Evolutionary conservation across 2,888 invertebrate species (phyloP), one percentile per base, ranked within the genome.

Genomic region (Smittia sp.): DNA sequence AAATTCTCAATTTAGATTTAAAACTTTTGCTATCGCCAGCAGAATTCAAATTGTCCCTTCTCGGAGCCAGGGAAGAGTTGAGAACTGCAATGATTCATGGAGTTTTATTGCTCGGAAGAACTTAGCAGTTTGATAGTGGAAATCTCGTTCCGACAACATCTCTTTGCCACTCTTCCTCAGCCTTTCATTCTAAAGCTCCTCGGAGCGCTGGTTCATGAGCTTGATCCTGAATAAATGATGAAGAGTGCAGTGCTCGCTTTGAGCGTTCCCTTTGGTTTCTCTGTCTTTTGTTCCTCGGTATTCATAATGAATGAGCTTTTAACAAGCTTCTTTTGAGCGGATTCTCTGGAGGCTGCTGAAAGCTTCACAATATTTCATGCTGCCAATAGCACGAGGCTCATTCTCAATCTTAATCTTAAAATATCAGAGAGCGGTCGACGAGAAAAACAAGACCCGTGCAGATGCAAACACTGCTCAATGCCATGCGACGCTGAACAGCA

Each of bases 271-370:
- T 15, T 15, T 15, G 15, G n/a, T 11, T 58, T 63, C 27, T 24
- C 22, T 25, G 63, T 24, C 18, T 46, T 46, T 32, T 32, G 32
- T 32, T 32, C 3, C 9, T 32, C 32, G 32, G 4, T 54, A 72
- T 72, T 32, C 62, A 72, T 72, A 72, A 72, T 72, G 52, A 62
- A 72, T 72, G 39, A 54, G 39, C 38, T 72, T 72, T 72, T 72
- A 72, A 72, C 62, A 54, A 72, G 72, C 62, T 72, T 72, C 32
- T 72, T 72, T 72, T 62, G 62, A 72, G 27, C 69, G 32, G 15
- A 20, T 20, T 13, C 22, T 18, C n/a, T 52, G 6, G 38, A 38
- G 11, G 46, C 11, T 46, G 15, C 6, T 13, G 15, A n/a, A 46
- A 46, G 15, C 4, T 11, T 11, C 11, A 46, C 15, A 15, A 46